Evolutionary conservation across 1,140 invertebrate genomes (phyloP), one percentile per base, ranked within the genome.

Genomic region (Rhagoletis zephyria): DNA sequence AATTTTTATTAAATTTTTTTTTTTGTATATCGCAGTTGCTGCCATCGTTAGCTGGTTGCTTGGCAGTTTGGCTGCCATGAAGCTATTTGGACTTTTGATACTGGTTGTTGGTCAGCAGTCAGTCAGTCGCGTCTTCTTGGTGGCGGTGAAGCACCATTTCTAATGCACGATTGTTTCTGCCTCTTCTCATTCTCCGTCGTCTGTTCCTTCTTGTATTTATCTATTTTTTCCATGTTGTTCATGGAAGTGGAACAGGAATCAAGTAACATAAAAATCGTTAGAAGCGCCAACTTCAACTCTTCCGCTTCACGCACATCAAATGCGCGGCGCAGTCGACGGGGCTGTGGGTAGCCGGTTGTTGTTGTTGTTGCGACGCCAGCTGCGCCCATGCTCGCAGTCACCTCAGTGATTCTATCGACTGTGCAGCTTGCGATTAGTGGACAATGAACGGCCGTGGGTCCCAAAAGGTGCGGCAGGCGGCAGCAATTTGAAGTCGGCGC

Each of bases 241-340:
- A 81, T 81, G 74, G 74, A 81, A 81, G 48, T 81, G 74, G 74
- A 81, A 81, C 74, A 81, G 74, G 74, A 81, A 81, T 81, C n/a
- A 56, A 81, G 74, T 56, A 56, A 81, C 19, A 56, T 16, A 81
- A 51, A 19, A 45, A 74, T 74, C 67, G 40, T 74, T 74, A 74
- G 67, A 74, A 74, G 40, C 67, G 42, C 67, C 67, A 45, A 63
- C 61, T 63, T 63, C 61, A 4, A 5, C 16, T 30, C 48, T 81
- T 56, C 9, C 16, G 4, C 48, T 1, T 7, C n/a, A 77, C 16
- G 40, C 70, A 56, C 14, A 19, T n/a, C 45, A 77, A 14, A 0
- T 2, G 40, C 51, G 1, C 16, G 19, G 74, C 74, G n/a, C 74
- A 56, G 48, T 12, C 19, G 61, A 10, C 16, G 61, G 9, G 61